These are phyloP conservation scores for Yoshiicerus persimilis DNA, from an alignment of 1,140 invertebrate species.

Conservation along the genomic window DNA sequence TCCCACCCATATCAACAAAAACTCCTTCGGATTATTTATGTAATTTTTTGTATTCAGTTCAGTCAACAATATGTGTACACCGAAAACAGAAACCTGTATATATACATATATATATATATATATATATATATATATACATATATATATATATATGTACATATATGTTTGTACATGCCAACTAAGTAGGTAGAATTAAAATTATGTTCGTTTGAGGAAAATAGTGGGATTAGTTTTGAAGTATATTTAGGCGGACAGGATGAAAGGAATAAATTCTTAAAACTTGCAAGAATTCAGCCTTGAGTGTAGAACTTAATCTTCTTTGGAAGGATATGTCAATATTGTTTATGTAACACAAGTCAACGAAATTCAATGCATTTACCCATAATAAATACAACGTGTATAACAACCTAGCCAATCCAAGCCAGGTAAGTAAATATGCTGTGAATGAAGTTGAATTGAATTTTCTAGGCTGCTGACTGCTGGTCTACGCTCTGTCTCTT, in stretches of 20 bases:
- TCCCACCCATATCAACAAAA: too few species aligned
- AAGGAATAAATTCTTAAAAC: background rate
- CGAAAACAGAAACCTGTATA: too few species aligned
- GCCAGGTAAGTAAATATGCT: background rate
- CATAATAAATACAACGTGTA: background rate
- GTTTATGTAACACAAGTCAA: background rate
- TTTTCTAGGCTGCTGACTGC: background rate
- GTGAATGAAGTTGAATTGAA: background rate
- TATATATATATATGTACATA: too few species aligned
- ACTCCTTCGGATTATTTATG: background rate
- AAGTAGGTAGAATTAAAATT: too few species aligned
- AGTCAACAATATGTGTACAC: too few species aligned
- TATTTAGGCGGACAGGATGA: background rate
- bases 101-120: too few species aligned
- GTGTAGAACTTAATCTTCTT: background rate
- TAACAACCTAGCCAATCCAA: too few species aligned
- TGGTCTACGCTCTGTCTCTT: background rate
- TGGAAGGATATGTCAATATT: slow-evolving; percentile 1
- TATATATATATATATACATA: too few species aligned
- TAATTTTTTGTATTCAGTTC: background rate
- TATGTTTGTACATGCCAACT: too few species aligned
- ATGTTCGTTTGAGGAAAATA: too few species aligned
- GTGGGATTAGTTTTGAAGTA: background rate
- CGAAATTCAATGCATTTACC: background rate
- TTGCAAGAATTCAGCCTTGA: background rate